Conservation (phyloP, 53 echinoderm and acorn worm genomes). For the Apostichopus leukothele region DNA sequence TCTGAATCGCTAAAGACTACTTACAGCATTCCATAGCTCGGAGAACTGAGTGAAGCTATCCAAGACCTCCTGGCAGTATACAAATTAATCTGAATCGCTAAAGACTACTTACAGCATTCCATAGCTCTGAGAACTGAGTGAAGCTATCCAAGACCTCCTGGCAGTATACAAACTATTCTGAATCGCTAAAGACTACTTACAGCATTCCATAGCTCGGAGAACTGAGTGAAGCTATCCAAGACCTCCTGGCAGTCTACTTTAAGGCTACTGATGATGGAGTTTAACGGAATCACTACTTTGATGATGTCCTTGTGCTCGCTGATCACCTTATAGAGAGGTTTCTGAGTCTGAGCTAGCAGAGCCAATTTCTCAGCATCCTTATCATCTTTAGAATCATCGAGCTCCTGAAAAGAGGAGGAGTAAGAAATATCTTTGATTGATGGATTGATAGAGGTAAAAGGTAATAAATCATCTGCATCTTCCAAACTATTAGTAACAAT, state of each 20-base stretch:
- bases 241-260: slow-evolving; percentile 89
- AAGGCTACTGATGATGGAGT: slow-evolving; percentile 91
- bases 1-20: background rate
- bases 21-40: slow-evolving; percentile 89
- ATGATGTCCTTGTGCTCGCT: slow-evolving; percentile 94
- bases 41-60: slow-evolving; percentile 79
- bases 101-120: slow-evolving; percentile 70
- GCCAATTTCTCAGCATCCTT: slow-evolving; percentile 95
- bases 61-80: slow-evolving; percentile 75
- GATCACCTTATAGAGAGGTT: slow-evolving; percentile 96
- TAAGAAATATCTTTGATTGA: background rate
- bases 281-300: slow-evolving; percentile 97
- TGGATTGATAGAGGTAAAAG: no score
- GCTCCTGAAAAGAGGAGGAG: slow-evolving; percentile 57
- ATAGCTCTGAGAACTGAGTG: slow-evolving; percentile 81
- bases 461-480: no score
- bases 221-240: slow-evolving; percentile 78
- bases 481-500: no score
- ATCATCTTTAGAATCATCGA: slow-evolving; percentile 93
- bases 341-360: slow-evolving; percentile 77
- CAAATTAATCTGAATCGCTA: no score
- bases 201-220: slow-evolving; percentile 90
- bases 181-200: slow-evolving; percentile 20
- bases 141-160: slow-evolving; percentile 86
- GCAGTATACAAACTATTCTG: slow-evolving; percentile 5